phyloP scores from a whole-genome alignment of 2,888 invertebrate genomes.

The Tetragonula carbonaria region DNA sequence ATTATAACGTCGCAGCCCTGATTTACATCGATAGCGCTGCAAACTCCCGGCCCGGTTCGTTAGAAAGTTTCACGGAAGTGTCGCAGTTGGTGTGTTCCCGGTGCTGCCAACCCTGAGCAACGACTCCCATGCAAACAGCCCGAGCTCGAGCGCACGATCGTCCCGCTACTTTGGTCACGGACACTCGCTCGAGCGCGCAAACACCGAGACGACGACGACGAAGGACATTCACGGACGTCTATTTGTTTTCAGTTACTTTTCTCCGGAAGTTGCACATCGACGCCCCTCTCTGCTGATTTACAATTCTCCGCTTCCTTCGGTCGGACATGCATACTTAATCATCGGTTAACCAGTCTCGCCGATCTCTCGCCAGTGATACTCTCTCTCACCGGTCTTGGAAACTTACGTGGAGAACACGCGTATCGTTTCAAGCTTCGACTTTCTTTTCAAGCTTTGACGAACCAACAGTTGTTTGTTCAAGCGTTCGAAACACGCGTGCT shows the following conservation, averaged over 20 bases:
- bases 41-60: constrained; percentile 49
- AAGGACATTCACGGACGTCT: constrained; percentile 16
- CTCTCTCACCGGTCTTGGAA: not conserved
- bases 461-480: too few relatives aligned
- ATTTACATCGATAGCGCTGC: constrained; percentile 62
- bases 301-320: constrained; percentile 63
- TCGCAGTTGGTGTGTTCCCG: constrained; percentile 48
- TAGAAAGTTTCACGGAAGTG: constrained; percentile 61
- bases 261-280: constrained; percentile 49
- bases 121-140: constrained; percentile 52
- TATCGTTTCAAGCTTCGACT: not conserved
- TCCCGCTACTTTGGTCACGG: not conserved
- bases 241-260: constrained; percentile 59
- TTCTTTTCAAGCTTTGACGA: too few relatives aligned
- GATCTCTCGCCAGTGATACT: constrained; percentile 35
- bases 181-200: not conserved
- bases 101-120: constrained; percentile 26
- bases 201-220: not conserved
- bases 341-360: constrained; percentile 68
- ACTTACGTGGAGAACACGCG: not conserved
- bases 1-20: constrained; percentile 61
- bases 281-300: constrained; percentile 54
- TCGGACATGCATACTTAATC: constrained; percentile 76
- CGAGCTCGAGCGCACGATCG: not conserved
- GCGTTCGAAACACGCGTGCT: not conserved